Evolutionary conservation across 2,113 vertebrate genomes (phyloP), one percentile per base, ranked within the genome.

Genomic region (Dryoscopus gambensis): DNA sequence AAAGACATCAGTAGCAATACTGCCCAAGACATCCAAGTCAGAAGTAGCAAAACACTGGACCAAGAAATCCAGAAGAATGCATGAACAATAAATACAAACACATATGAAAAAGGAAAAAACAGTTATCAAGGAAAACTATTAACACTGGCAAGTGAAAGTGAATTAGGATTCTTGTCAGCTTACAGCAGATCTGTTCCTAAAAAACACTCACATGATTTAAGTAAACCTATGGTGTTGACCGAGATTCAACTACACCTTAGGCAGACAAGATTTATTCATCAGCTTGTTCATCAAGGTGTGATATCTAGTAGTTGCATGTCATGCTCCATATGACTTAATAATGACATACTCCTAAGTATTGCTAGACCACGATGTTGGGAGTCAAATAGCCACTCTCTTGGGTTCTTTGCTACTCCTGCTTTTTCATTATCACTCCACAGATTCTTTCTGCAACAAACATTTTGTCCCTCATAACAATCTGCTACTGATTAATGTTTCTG

Each of bases 1-100:
- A 93, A 97, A 94, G 78, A 95, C 35, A 69, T 50, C 77, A 87
- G 67, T 47, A 90, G 91, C 84, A 89, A 67, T 60, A 93, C 31
- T 53, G 39, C 65, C 67, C 65, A 63, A 75, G 84, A 89, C 53
- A 93, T 82, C 64, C 31, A 89, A 78, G 42, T 39, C 60, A 77
- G 53, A 87, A 89, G 44, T 13, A 89, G 86, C 64, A 89, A 78
- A 90, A 92, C 64, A 78, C 52, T 40, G 56, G 64, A 93, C 64
- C 28, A 95, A 84, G 63, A 90, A 92, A 93, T 57, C 64, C 5
- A 0, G 16, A 70, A 42, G 30, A 75, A 88, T 13, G 27, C 44
- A 77, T 17, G 19, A 82, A 49, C 73, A 70, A 89, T 55, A 94
- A 68, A 94, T 69, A 79, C 42, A 73, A 80, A 55, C 11, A 62